phyloP scores from a whole-genome alignment of 2,113 vertebrate species.

The Sakesphorus luctuosus region DNA sequence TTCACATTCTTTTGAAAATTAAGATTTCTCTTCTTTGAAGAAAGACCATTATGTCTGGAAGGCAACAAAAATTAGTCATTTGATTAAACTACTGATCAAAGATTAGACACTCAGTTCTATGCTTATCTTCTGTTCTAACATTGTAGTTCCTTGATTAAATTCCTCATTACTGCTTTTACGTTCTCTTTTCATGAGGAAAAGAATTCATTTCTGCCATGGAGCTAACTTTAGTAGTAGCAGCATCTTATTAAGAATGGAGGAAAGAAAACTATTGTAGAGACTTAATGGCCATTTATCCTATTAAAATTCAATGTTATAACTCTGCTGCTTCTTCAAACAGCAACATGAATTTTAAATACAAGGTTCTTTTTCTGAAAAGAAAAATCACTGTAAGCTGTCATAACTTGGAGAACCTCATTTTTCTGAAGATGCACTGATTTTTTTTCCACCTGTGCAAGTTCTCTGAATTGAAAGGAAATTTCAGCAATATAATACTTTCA shows the following conservation, averaged over 20 bases:
- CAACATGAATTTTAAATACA: not conserved
- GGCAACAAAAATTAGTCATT: slow-evolving; percentile 48
- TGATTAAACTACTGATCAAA: not conserved
- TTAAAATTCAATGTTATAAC: not conserved
- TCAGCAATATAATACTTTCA: not conserved
- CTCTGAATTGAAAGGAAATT: not conserved
- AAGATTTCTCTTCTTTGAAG: slow-evolving; percentile 68
- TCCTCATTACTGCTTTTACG: not conserved
- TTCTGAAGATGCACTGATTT: not conserved
- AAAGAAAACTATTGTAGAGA: not conserved
- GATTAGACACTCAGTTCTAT: not conserved
- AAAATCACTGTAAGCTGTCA: not conserved
- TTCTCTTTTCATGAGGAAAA: not conserved
- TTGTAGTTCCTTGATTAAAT: not conserved
- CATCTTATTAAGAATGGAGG: not conserved
- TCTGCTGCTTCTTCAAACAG: not conserved
- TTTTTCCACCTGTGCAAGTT: not conserved
- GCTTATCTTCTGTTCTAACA: slow-evolving; percentile 9
- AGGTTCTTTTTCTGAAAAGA: not conserved
- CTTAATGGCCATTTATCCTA: not conserved
- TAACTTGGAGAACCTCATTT: not conserved
- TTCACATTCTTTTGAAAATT: slow-evolving; percentile 53
- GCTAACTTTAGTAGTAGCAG: not conserved
- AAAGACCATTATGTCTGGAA: slow-evolving; percentile 35
- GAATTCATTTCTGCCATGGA: not conserved